Percentiles rank a stretch among this genome's conserved stretches.
Conservation (phyloP, 1,140 invertebrate species). For the Pseudoatta argentina region DNA sequence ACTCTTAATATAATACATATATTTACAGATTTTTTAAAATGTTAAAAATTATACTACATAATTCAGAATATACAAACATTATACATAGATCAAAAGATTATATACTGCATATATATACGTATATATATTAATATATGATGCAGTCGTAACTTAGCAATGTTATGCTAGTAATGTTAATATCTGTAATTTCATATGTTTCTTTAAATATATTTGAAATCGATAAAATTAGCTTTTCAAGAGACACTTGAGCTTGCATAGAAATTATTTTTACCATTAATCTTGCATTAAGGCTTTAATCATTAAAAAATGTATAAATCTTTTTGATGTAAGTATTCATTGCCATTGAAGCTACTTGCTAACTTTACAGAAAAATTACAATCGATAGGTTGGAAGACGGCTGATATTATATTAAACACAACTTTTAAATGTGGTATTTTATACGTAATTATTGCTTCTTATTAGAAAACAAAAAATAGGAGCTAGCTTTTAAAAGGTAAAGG, state of each 20-base stretch:
- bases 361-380: constrained; percentile 29
- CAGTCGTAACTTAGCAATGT: constrained; percentile 7
- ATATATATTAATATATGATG: neutral
- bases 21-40: constrained; percentile 13
- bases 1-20: constrained; percentile 45
- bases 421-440: constrained; percentile 27
- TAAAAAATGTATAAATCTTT: neutral
- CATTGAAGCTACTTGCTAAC: neutral
- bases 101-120: neutral
- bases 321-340: neutral
- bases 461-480: constrained; percentile 54
- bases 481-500: constrained; percentile 54
- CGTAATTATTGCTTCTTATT: constrained; percentile 44
- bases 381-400: constrained; percentile 19
- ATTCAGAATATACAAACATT: constrained; percentile 18
- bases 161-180: constrained; percentile 8
- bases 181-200: neutral
- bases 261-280: constrained; percentile 10
- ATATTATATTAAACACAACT: constrained; percentile 24
- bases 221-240: neutral
- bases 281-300: neutral
- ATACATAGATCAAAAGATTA: constrained; percentile 5
- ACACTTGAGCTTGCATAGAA: neutral
- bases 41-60: neutral
- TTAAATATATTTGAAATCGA: neutral